A percentile compares a stretch with the other conserved stretches of the same genome.
Conservation (phyloP, 2,888 invertebrate genomes). For the Apotomis capreana region DNA sequence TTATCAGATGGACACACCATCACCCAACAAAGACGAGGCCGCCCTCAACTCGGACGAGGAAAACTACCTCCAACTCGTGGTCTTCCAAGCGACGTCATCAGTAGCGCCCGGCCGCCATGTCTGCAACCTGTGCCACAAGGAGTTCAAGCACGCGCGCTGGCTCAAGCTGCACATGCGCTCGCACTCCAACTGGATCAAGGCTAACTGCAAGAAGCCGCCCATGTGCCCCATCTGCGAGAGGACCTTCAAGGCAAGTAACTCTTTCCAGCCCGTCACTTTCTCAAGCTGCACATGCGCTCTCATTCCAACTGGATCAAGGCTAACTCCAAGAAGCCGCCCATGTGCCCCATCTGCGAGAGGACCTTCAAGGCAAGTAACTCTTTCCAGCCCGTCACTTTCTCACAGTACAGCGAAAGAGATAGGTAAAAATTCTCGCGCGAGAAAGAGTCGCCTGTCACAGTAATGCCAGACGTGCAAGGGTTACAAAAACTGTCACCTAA, state of each 20-base stretch:
- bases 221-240: constrained; percentile 84
- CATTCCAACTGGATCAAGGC: constrained; percentile 5
- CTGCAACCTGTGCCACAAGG: constrained; percentile 85
- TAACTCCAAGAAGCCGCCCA: not conserved
- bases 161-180: constrained; percentile 85
- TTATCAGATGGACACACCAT: constrained; percentile 22
- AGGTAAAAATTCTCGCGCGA: too few species aligned
- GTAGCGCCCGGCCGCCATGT: constrained; percentile 83
- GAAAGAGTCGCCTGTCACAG: too few species aligned
- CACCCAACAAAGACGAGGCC: constrained; percentile 60
- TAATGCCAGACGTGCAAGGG: too few species aligned
- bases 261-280: not conserved
- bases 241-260: constrained; percentile 79
- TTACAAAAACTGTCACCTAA: too few species aligned
- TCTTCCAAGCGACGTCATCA: constrained; percentile 79
- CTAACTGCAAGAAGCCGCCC: constrained; percentile 86
- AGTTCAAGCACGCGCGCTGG: constrained; percentile 85
- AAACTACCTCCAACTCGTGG: constrained; percentile 74
- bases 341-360: not conserved
- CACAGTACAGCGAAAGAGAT: too few species aligned
- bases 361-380: constrained; percentile 57
- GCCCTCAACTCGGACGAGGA: constrained; percentile 74
- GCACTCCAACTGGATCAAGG: constrained; percentile 86
- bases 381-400: too few species aligned
- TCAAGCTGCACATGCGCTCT: not conserved